Percentiles rank a stretch among this genome's conserved stretches.
Evolutionary conservation across 2,113 vertebrate genomes (phyloP).

Genomic region (Neomonachus schauinslandi): DNA sequence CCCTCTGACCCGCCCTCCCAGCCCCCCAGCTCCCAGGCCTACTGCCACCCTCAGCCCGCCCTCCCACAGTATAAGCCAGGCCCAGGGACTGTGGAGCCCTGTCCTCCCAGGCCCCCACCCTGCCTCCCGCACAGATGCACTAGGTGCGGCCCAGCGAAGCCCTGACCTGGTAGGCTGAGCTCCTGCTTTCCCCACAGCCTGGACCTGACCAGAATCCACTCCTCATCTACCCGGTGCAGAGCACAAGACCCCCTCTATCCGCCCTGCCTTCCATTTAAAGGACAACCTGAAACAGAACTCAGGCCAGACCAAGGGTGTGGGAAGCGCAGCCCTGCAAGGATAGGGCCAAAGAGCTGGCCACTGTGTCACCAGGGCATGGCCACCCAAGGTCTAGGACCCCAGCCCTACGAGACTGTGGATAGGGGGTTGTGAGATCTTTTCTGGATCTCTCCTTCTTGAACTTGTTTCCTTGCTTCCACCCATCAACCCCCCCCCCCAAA

Average conservation of each 20-base stretch:
- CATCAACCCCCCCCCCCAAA: not conserved
- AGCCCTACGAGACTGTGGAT: not conserved
- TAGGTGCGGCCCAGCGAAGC: accelerated
- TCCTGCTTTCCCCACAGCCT: not conserved
- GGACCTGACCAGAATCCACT: no score
- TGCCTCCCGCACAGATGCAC: not conserved
- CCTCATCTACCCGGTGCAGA: not conserved
- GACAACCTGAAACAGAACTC: not conserved
- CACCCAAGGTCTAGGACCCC: accelerated
- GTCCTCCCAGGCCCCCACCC: not conserved
- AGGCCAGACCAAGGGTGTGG: not conserved
- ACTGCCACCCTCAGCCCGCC: not conserved
- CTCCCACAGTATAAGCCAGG: not conserved
- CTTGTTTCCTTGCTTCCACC: not conserved
- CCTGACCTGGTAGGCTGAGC: no score
- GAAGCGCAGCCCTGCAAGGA: not conserved
- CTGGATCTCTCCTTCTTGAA: not conserved
- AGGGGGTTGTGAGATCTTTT: not conserved
- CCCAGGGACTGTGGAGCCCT: not conserved
- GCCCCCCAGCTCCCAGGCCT: not conserved
- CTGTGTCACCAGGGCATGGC: not conserved
- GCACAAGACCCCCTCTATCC: not conserved
- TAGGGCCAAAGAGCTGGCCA: not conserved
- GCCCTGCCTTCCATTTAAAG: not conserved
- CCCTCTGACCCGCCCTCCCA: not conserved